Evolutionary conservation across 2,113 vertebrate genomes (phyloP).

Genomic region (Heteronetta atricapilla): DNA sequence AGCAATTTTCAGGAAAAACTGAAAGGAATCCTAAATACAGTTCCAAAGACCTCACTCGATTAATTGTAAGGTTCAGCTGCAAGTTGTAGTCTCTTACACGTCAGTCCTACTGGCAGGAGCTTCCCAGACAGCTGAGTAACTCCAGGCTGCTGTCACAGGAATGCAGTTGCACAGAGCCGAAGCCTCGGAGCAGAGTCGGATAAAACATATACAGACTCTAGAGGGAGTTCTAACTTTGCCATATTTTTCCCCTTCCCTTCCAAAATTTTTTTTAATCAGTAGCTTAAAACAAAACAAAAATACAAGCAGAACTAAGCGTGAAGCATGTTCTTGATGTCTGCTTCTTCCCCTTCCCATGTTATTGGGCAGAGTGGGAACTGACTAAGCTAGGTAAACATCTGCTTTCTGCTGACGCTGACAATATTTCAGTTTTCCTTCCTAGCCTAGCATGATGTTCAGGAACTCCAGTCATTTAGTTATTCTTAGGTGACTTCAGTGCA

Average conservation of each 20-base stretch:
- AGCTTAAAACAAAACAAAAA: neutral
- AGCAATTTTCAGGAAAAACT: neutral
- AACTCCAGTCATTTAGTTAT: neutral
- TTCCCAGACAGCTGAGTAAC: neutral
- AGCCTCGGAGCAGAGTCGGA: neutral
- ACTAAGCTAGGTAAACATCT: neutral
- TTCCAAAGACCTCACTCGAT: neutral
- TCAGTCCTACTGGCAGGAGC: neutral
- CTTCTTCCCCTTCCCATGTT: too few relatives aligned
- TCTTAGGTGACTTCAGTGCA: neutral
- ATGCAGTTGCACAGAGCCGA: rapidly evolving
- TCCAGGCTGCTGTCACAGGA: neutral
- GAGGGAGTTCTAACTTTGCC: conserved; percentile 57
- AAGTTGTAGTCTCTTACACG: neutral
- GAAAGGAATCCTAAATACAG: neutral
- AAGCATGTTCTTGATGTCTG: neutral
- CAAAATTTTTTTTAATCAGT: neutral
- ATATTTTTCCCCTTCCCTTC: neutral
- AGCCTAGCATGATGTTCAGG: rapidly evolving
- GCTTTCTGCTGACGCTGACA: rapidly evolving
- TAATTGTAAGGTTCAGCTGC: neutral
- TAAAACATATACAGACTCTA: conserved; percentile 6
- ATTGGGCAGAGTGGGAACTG: neutral
- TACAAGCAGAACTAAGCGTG: rapidly evolving
- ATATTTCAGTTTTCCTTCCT: neutral